These are phyloP conservation scores for Melinaea menophilus DNA, from an alignment of 2,888 invertebrate species.

Conservation along the genomic window DNA sequence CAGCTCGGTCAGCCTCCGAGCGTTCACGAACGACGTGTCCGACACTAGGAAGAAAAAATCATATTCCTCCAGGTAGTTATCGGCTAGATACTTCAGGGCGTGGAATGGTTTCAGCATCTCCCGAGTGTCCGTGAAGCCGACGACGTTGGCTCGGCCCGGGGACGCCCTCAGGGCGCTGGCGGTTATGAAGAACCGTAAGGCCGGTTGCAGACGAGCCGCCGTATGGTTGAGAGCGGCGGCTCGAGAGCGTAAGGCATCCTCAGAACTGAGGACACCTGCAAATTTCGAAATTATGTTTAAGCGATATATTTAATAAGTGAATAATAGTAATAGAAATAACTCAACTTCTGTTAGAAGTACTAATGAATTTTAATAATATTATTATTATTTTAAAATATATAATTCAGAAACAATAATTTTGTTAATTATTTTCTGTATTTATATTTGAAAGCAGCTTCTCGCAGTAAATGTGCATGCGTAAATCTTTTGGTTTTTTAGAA, in stretches of 20 bases:
- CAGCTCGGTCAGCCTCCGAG: slow-evolving; percentile 83
- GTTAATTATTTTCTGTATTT: not conserved
- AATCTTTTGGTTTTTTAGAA: too few species aligned
- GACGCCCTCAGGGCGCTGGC: slow-evolving; percentile 64
- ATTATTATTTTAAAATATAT: too few species aligned
- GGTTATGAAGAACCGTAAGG: slow-evolving; percentile 88
- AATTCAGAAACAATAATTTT: too few species aligned
- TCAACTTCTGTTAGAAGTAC: too few species aligned
- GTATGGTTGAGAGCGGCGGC: slow-evolving; percentile 95
- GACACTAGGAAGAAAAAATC: slow-evolving; percentile 95
- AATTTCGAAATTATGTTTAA: slow-evolving; percentile 7
- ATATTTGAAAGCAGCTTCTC: not conserved
- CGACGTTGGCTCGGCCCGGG: slow-evolving; percentile 81
- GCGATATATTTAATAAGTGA: not conserved
- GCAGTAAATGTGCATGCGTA: too few species aligned
- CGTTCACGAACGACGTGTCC: slow-evolving; percentile 91
- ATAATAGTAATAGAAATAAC: not conserved
- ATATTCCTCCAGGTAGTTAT: slow-evolving; percentile 92
- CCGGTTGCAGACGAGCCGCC: slow-evolving; percentile 88
- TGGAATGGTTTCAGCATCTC: slow-evolving; percentile 88
- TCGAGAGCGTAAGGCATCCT: slow-evolving; percentile 83
- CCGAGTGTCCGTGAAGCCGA: slow-evolving; percentile 91
- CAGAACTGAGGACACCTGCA: slow-evolving; percentile 86
- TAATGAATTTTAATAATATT: too few species aligned
- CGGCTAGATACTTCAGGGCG: slow-evolving; percentile 91